phyloP scores from a whole-genome alignment of 2,797 vertebrate genomes.

The Sebastes umbrosus region DNA sequence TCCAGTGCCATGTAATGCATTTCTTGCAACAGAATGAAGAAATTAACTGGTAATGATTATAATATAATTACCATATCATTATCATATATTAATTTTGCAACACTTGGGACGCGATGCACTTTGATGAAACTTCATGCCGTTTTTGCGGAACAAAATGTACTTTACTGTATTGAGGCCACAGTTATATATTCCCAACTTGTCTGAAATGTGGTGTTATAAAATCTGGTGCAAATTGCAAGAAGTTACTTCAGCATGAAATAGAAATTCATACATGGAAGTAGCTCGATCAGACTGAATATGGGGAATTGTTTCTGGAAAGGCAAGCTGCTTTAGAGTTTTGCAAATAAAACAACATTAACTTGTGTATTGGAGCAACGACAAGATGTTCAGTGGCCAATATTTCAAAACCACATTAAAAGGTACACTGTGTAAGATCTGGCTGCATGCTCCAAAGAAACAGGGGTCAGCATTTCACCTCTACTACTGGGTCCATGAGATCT shows the following conservation, averaged over 20 bases:
- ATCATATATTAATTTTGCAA: slow-evolving; percentile 58
- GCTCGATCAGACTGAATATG: not conserved
- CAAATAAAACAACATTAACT: not conserved
- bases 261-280: not conserved
- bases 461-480: too few species aligned
- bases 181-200: not conserved
- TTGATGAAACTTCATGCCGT: slow-evolving; percentile 25
- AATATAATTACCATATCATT: slow-evolving; percentile 66
- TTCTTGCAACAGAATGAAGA: slow-evolving; percentile 45
- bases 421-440: too few species aligned
- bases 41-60: slow-evolving; percentile 42
- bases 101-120: slow-evolving; percentile 17
- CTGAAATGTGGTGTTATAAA: not conserved
- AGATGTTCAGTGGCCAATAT: not conserved
- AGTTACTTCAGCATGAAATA: not conserved
- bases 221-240: not conserved
- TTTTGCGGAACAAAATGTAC: not conserved
- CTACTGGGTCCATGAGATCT: too few species aligned
- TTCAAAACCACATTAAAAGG: not conserved
- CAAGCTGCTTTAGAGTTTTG: not conserved
- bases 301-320: not conserved
- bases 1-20: slow-evolving; percentile 33
- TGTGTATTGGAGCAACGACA: not conserved
- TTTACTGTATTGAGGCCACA: not conserved
- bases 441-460: too few species aligned